Evolutionary conservation across 2,113 vertebrate genomes (phyloP), one percentile per base, ranked within the genome.

Genomic region (Urocolius indicus): DNA sequence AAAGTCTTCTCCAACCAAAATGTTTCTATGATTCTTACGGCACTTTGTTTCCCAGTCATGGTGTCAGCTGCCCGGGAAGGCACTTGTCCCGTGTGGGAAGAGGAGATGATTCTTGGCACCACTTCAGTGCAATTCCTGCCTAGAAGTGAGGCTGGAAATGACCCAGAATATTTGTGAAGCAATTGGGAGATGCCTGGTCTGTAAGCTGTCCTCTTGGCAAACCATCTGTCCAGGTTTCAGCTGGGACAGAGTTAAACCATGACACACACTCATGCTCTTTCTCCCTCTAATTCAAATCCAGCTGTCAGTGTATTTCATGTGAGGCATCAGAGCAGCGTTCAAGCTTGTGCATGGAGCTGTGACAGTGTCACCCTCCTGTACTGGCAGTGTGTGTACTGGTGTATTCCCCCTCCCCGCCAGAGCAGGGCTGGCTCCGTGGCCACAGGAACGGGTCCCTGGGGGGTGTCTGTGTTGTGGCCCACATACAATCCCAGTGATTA

Each of bases 301-400:
- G 49, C 34, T 22, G 12, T 1, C 1, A 0, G 0, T 4, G 48
- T 30, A 19, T 11, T 41, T 13, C 12, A 9, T 4, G 15, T 7
- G 46, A 0, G 7, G 34, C 22, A 6, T 36, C 17, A 13, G 36
- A 32, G 15, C 51, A 0, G 30, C 1, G 3, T 3, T 41, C 3
- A 2, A 6, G 43, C n/a, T 27, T 0, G 0, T 4, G 16, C 1
- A 0, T 2, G 36, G 46, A 38, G 58, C 5, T 0, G 1, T 10
- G 4, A 3, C 3, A 65, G 3, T 30, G 34, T 15, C n/a, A 1
- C 21, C 22, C 18, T 52, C 20, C 23, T 0, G 13, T 38, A 0
- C 38, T 24, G 36, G 14, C 3, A 0, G 16, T 2, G 29, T 15
- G 24, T 21, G 19, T 10, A 23, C 55, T 3, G 16, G 13, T 0